Conservation (phyloP, 2,113 vertebrate species). For the Centropristis striata region DNA sequence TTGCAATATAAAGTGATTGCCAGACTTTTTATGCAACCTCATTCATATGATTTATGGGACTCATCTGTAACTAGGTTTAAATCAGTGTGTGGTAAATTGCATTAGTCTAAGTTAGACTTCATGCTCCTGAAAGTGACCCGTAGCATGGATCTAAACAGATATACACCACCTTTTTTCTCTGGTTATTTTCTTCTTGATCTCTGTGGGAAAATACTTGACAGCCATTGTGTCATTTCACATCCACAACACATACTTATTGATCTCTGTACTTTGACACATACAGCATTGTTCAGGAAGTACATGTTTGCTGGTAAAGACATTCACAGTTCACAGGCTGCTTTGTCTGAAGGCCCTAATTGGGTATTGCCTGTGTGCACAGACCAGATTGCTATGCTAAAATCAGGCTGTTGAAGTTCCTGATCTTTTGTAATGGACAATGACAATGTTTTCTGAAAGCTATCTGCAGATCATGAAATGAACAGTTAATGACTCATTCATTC, state of each 20-base stretch:
- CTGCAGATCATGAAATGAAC: background rate
- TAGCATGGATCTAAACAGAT: background rate
- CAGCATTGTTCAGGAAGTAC: constrained; percentile 35
- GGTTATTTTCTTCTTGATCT: constrained; percentile 1
- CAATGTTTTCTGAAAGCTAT: constrained; percentile 12
- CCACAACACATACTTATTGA: constrained; percentile 14
- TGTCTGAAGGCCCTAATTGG: constrained; percentile 69
- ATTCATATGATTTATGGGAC: constrained; percentile 6
- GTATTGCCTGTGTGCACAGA: constrained; percentile 62
- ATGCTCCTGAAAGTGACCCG: background rate
- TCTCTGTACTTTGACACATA: constrained; percentile 50
- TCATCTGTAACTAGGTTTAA: background rate
- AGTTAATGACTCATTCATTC: background rate
- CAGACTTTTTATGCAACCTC: background rate
- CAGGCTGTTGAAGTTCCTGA: constrained; percentile 66
- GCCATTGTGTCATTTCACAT: constrained; percentile 20
- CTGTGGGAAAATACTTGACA: constrained; percentile 15
- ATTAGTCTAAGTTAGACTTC: background rate
- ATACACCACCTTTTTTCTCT: no score
- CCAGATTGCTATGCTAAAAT: constrained; percentile 69
- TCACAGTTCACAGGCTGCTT: constrained; percentile 57
- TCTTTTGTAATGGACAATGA: constrained; percentile 43
- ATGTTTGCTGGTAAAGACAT: constrained; percentile 36
- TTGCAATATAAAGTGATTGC: constrained; percentile 1
- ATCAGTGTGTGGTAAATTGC: background rate